Base-by-base conservation (phyloP, 2,113 vertebrate genomes). In the Rynchops niger region DNA sequence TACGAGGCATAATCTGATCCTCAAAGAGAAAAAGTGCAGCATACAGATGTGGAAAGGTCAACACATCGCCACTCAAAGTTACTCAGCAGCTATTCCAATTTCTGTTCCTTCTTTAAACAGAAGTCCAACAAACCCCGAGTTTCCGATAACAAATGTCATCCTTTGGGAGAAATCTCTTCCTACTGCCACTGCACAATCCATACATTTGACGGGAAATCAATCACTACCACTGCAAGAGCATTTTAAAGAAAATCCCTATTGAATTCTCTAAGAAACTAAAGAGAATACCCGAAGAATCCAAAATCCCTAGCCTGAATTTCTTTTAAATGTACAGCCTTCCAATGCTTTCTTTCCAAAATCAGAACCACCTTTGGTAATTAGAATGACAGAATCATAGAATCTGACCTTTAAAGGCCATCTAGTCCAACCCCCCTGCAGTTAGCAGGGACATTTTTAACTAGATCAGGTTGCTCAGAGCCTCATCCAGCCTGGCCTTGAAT, bases 151-250 rank as follows among this genome's bases (percentile, higher is more conserved):
- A 93, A 95, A 94, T 89, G 55, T 69, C 59, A 67, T 76, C 94
- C 80, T 86, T 29, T 62, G 89, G 93, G 95, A 97, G 66, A 88
- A 93, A 92, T 70, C 62, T 94, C 72, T 76, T 76, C 72, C 85
- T 85, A 22, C 69, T 94, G 95, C 84, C 89, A 62, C 82, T 40
- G 63, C 21, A 86, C 62, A 91, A 93, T 87, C 94, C 84, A 92
- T 96, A 93, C 58, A 73, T 92, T 80, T 97, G 96, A 94, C 92
- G 93, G 85, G 87, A 83, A 93, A 96, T 97, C 96, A 91, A 93
- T 96, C 95, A 89, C 77, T 65, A 88, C 42, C 91, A 69, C 77
- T 91, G 88, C 91, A 91, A 78, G 58, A 90, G 89, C 65, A 61
- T 93, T 94, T 94, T 95, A 92, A 94, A 96, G 66, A 94, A 91